Percentiles rank a stretch among this genome's conserved stretches.
These are phyloP conservation scores for Trematomus loennbergii DNA, from an alignment of 2,113 vertebrate species.

Conservation along the genomic window DNA sequence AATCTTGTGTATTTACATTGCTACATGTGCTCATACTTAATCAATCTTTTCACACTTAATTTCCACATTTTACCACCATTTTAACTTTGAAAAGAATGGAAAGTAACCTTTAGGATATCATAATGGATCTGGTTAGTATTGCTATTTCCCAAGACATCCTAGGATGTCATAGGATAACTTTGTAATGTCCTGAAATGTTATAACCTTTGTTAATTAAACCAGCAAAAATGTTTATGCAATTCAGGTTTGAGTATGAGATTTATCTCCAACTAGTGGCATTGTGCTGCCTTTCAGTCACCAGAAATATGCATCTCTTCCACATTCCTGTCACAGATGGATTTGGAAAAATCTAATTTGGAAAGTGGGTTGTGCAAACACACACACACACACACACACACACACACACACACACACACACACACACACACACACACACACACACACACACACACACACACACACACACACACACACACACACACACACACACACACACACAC, in stretches of 20 bases:
- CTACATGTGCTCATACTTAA: not conserved
- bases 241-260: too few relatives aligned
- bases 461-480: conserved; percentile 18
- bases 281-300: conserved; percentile 26
- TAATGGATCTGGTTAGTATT: not conserved
- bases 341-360: conserved; percentile 76
- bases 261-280: conserved; percentile 3
- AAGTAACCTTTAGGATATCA: too few relatives aligned
- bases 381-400: conserved; percentile 18
- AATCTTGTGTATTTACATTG: not conserved
- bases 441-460: conserved; percentile 15
- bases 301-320: conserved; percentile 54
- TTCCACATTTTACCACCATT: not conserved
- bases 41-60: not conserved
- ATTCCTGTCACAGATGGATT: conserved; percentile 69
- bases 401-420: conserved; percentile 17
- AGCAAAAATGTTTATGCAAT: too few relatives aligned
- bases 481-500: conserved; percentile 21
- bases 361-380: conserved; percentile 34
- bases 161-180: not conserved
- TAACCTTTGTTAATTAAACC: not conserved
- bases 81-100: too few relatives aligned
- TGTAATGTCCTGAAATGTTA: not conserved
- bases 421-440: conserved; percentile 20
- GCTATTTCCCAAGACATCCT: not conserved